Percentiles rank a stretch among this genome's conserved stretches.
These are phyloP conservation scores for Siniperca knerii DNA, from an alignment of 2,113 vertebrate genomes.

Conservation along the genomic window DNA sequence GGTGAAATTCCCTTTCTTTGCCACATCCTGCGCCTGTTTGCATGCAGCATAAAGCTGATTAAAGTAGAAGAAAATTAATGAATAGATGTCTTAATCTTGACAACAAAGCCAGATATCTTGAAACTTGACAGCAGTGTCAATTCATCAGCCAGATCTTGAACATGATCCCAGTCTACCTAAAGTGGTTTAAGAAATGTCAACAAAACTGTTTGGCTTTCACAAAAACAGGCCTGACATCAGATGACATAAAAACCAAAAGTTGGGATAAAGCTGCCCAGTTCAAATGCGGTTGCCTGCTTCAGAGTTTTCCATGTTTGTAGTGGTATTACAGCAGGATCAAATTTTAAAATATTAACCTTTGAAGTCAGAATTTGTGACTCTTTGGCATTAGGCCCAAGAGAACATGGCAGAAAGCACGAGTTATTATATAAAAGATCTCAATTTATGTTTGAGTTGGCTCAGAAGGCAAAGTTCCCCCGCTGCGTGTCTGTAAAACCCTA, in stretches of 20 bases:
- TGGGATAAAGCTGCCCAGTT: slow-evolving; percentile 1
- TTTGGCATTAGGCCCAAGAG: not conserved
- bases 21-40: not conserved
- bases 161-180: not conserved
- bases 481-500: slow-evolving; percentile 43
- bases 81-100: not conserved
- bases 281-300: not conserved
- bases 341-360: slow-evolving; percentile 42
- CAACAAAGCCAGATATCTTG: not conserved
- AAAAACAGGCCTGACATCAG: not conserved
- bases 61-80: not conserved
- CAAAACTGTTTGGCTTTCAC: not conserved
- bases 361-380: slow-evolving; percentile 18
- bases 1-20: not conserved
- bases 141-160: slow-evolving; percentile 5
- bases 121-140: not conserved
- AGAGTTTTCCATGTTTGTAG: slow-evolving; percentile 19
- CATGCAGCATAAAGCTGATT: not conserved
- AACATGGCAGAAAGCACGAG: not conserved
- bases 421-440: slow-evolving; percentile 41
- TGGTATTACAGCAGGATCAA: slow-evolving; percentile 5
- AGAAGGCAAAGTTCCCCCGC: not conserved
- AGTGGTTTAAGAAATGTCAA: not conserved
- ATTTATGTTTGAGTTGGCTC: slow-evolving; percentile 50
- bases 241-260: not conserved